Evolutionary conservation across 2,113 vertebrate species (phyloP), one percentile per base, ranked within the genome.

Genomic region (Lichenostomus cassidix): DNA sequence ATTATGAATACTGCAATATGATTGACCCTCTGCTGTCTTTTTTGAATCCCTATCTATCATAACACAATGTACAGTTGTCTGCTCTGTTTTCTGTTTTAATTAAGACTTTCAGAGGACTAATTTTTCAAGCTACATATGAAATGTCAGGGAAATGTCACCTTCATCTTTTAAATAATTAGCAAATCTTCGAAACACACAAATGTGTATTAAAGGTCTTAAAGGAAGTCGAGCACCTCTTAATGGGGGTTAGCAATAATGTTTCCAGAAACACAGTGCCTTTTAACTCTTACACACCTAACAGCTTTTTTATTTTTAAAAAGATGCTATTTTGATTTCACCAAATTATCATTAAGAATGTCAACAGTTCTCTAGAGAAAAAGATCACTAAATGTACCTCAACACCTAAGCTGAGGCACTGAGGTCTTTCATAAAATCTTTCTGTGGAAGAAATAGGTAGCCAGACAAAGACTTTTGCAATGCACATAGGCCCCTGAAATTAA

Each of bases 81-180:
- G 17, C 29, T 65, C 13, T 60, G 8, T 52, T 64, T 82, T 80
- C 59, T 28, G 6, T 69, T 73, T 96, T 89, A 92, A 86, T 95
- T 70, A 90, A 80, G 12, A 78, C 8, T 63, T 92, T 91, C 64
- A 89, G 37, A 86, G 8, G 46, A 50, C 41, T 17, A n/a, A 69
- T 80, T 93, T 88, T 90, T 92, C 83, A 86, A 83, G 50, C 42
- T 83, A 65, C 0, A 2, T 58, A 83, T n/a, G 55, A 91, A 83
- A 93, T 69, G 67, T 52, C 91, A 95, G 15, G 22, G 33, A 94
- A 95, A 94, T 89, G 63, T 64, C 89, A 95, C 41, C 47, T 75
- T 90, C 71, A 90, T 77, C 55, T 83, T 90, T 76, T 25, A 87
- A 87, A 83, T 65, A 7, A 94, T 83, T 83, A 92, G 46, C 23